A percentile compares a stretch with the other conserved stretches of the same genome.
These are phyloP conservation scores for Synergus japonicus DNA, from an alignment of 2,888 invertebrate genomes.

Conservation along the genomic window DNA sequence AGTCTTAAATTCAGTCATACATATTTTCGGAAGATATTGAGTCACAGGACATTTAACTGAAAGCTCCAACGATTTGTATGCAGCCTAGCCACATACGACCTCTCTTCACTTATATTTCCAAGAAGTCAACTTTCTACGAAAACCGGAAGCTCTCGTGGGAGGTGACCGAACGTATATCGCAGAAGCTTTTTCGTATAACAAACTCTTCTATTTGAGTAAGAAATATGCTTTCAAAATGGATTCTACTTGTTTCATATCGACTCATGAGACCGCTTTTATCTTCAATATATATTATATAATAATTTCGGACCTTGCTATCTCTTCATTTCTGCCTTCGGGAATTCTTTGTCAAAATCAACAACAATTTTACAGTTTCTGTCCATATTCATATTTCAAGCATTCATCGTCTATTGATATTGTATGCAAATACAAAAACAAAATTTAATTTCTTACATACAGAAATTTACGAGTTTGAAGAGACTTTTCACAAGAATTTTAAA, in stretches of 20 bases:
- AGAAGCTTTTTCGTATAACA: not conserved
- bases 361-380: not conserved
- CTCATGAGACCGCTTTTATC: slow-evolving; percentile 6
- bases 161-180: slow-evolving; percentile 4
- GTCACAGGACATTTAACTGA: slow-evolving; percentile 6
- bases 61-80: slow-evolving; percentile 3
- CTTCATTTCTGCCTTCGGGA: not conserved
- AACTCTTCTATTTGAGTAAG: not conserved
- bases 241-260: not conserved
- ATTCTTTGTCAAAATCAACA: not conserved
- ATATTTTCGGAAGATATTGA: not conserved
- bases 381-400: not conserved
- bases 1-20: not conserved
- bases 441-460: too few species aligned
- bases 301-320: not conserved
- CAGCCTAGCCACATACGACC: not conserved
- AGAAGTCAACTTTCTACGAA: not conserved
- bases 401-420: not conserved
- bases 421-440: too few species aligned
- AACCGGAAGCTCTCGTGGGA: slow-evolving; percentile 26
- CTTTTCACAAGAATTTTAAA: too few species aligned
- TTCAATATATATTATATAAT: not conserved
- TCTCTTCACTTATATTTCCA: not conserved
- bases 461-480: too few species aligned
- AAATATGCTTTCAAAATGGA: not conserved